phyloP scores from a whole-genome alignment of 2,797 vertebrate genomes.

The Catostomus latipinnis region DNA sequence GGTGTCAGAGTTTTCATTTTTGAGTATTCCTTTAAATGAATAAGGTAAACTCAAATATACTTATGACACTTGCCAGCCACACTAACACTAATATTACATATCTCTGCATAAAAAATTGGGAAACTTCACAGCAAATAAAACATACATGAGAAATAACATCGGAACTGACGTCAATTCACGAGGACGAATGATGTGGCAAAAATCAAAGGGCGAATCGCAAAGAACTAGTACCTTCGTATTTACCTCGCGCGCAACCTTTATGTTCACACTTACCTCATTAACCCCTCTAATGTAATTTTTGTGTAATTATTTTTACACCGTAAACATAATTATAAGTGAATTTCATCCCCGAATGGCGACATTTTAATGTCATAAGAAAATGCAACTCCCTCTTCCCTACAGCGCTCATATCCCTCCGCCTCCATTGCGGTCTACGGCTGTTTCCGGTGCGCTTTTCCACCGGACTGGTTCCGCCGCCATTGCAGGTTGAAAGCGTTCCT shows the following conservation, averaged over 20 bases:
- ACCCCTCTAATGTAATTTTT: neutral
- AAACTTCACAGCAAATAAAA: neutral
- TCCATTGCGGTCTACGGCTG: conserved; percentile 76
- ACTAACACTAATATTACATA: no score
- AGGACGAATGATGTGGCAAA: conserved; percentile 87
- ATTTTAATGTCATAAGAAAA: neutral
- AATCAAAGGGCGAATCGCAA: conserved; percentile 80
- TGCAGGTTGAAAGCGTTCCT: conserved; percentile 85
- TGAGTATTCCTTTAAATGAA: no score
- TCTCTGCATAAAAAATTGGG: no score
- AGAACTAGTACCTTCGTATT: conserved; percentile 84
- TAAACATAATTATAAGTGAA: no score
- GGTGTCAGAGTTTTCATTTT: no score
- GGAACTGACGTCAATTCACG: conserved; percentile 84
- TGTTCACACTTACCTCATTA: no score
- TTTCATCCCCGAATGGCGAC: neutral
- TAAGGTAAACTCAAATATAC: no score
- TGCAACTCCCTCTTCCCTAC: neutral
- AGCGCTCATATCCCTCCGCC: conserved; percentile 79
- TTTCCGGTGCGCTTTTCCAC: conserved; percentile 90
- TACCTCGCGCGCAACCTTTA: neutral
- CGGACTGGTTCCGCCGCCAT: conserved; percentile 89
- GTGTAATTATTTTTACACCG: neutral
- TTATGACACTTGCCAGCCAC: no score
- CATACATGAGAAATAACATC: conserved; percentile 38